A percentile compares a stretch with the other conserved stretches of the same genome.
phyloP scores from a whole-genome alignment of 2,113 vertebrate genomes.

The Pollimyrus isidori region DNA sequence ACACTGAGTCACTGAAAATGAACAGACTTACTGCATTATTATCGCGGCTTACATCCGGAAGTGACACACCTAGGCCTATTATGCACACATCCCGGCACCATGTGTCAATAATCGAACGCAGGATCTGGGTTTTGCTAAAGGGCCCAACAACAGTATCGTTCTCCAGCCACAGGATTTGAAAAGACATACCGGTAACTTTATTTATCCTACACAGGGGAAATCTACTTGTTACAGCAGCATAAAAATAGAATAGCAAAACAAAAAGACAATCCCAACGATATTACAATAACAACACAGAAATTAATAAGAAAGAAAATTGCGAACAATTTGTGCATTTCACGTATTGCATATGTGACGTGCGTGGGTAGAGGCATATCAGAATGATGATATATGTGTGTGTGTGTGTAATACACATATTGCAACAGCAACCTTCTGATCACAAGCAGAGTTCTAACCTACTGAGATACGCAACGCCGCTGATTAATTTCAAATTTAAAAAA shows the following conservation, averaged over 20 bases:
- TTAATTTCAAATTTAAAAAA: neutral
- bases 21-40: neutral
- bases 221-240: too few relatives aligned
- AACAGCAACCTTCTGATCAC: neutral
- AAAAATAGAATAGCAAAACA: too few relatives aligned
- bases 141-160: neutral
- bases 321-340: too few relatives aligned
- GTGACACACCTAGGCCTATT: neutral
- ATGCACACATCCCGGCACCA: neutral
- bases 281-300: too few relatives aligned
- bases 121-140: neutral
- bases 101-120: neutral
- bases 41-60: neutral
- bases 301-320: too few relatives aligned
- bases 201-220: too few relatives aligned
- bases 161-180: neutral
- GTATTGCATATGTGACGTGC: too few relatives aligned
- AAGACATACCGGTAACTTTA: too few relatives aligned
- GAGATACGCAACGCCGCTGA: neutral
- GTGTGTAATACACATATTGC: too few relatives aligned
- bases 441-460: neutral
- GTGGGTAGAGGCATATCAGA: too few relatives aligned
- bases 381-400: too few relatives aligned
- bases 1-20: neutral
- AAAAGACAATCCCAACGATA: too few relatives aligned